phyloP scores from a whole-genome alignment of 2,113 vertebrate species.

The Isurus oxyrinchus region DNA sequence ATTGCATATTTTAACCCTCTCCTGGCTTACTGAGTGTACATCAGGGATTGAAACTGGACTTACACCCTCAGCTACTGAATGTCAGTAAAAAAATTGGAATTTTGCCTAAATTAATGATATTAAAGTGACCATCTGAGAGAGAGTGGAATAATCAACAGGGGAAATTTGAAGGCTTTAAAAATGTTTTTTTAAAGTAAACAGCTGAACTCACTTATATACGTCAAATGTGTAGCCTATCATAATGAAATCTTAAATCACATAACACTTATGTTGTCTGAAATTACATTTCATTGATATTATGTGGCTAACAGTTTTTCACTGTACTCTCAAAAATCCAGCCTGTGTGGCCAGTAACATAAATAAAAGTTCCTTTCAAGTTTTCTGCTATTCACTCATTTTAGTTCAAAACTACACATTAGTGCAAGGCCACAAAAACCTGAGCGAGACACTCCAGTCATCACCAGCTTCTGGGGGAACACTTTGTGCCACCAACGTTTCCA shows the following conservation, averaged over 20 bases:
- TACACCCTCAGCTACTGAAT: neutral
- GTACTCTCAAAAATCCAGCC: conserved; percentile 13
- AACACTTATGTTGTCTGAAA: conserved; percentile 10
- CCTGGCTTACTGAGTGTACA: neutral
- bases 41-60: neutral
- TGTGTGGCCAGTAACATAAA: conserved; percentile 18
- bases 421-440: conserved; percentile 79
- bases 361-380: conserved; percentile 26
- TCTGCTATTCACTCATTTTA: conserved; percentile 9
- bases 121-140: neutral
- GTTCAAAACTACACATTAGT: conserved; percentile 62
- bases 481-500: conserved; percentile 67
- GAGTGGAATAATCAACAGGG: neutral
- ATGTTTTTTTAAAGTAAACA: neutral
- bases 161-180: neutral
- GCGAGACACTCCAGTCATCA: conserved; percentile 53
- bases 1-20: neutral
- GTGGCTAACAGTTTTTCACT: conserved; percentile 30
- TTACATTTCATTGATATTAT: conserved; percentile 21
- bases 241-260: conserved; percentile 7
- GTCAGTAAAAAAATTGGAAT: neutral
- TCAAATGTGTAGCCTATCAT: conserved; percentile 16
- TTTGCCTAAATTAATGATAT: neutral
- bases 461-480: conserved; percentile 61
- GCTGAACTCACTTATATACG: conserved; percentile 11